Percentiles rank a stretch among this genome's conserved stretches.
Evolutionary conservation across 1,140 invertebrate species (phyloP).

Genomic region (Amphibalanus amphitrite): DNA sequence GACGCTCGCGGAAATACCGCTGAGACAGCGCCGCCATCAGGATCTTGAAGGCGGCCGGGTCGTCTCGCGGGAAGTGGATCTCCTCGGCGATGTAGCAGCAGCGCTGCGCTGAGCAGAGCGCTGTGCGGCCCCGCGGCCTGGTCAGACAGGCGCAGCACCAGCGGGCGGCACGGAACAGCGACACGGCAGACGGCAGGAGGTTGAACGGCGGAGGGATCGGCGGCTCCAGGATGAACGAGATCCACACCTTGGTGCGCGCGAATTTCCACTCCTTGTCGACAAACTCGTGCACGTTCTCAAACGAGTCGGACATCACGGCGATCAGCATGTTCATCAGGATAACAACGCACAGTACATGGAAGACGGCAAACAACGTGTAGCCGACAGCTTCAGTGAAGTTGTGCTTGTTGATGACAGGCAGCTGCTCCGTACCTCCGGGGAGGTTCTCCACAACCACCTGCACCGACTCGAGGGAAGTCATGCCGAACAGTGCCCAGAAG

Average conservation of each 20-base stretch:
- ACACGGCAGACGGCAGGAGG: slow-evolving; percentile 32
- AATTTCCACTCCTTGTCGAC: slow-evolving; percentile 40
- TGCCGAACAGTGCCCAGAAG: slow-evolving; percentile 57
- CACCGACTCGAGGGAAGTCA: slow-evolving; percentile 43
- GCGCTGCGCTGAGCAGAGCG: not conserved
- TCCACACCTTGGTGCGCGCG: slow-evolving; percentile 36
- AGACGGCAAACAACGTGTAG: slow-evolving; percentile 42
- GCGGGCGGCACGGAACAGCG: slow-evolving; percentile 17
- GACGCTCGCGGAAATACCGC: slow-evolving; percentile 31
- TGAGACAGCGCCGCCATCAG: slow-evolving; percentile 34
- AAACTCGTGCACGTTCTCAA: slow-evolving; percentile 42
- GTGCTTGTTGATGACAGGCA: slow-evolving; percentile 34
- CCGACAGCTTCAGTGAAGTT: slow-evolving; percentile 40
- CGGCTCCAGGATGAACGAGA: slow-evolving; percentile 36
- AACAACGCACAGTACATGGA: slow-evolving; percentile 47
- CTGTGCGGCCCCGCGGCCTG: not conserved
- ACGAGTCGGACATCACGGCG: slow-evolving; percentile 55
- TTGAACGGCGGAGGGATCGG: slow-evolving; percentile 37
- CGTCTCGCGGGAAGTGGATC: slow-evolving; percentile 4
- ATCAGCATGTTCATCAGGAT: slow-evolving; percentile 60
- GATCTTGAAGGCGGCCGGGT: slow-evolving; percentile 26
- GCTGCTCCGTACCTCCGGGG: slow-evolving; percentile 27
- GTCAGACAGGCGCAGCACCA: slow-evolving; percentile 11
- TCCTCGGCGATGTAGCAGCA: not conserved
- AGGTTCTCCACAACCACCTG: slow-evolving; percentile 41